Evolutionary conservation across 2,888 invertebrate genomes (phyloP), one percentile per base, ranked within the genome.

Genomic region (Amphipoea oculea): DNA sequence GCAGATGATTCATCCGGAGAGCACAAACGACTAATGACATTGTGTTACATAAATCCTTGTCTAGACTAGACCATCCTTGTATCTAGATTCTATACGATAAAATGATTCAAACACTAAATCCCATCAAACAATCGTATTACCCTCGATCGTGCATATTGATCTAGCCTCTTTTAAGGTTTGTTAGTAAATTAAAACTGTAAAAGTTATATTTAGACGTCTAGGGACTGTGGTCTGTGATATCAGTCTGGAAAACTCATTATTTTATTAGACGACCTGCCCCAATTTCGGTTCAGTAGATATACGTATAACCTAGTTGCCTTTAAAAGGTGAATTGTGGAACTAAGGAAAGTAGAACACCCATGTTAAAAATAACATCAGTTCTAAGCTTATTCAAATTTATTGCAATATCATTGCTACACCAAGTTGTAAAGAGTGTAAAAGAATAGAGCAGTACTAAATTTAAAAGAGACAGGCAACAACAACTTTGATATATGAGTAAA

Each of bases 321-420:
- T 84, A 73, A 77, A 86, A 87, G 80, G 84, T 80, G 87, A 87
- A 84, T 77, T 80, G 76, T 73, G 63, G 73, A 86, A 79, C 80
- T 84, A 72, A 62, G 40, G 63, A 85, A 85, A 84, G 74, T 85
- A 75, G 84, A 67, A 75, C 85, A 80, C 72, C 73, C 72, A 69
- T 75, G 48, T 76, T 87, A 79, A 77, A 84, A 84, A 84, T 84
- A 85, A 74, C 86, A 78, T 78, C 71, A 62, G 80, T 80, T 67
- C 75, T 29, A 57, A 73, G 65, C 62, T 75, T 68, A 60, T 73
- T 76, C 48, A 40, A 71, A 76, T 85, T 62, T 63, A 72, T 74
- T 62, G 45, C 42, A 57, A 36, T 73, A 57, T 40, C 20, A 23
- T 57, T 60, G 14, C 40, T 57, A 23, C n/a, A 36, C 29, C 29